phyloP scores from a whole-genome alignment of 2,888 invertebrate species.

The Erebia epiphron region DNA sequence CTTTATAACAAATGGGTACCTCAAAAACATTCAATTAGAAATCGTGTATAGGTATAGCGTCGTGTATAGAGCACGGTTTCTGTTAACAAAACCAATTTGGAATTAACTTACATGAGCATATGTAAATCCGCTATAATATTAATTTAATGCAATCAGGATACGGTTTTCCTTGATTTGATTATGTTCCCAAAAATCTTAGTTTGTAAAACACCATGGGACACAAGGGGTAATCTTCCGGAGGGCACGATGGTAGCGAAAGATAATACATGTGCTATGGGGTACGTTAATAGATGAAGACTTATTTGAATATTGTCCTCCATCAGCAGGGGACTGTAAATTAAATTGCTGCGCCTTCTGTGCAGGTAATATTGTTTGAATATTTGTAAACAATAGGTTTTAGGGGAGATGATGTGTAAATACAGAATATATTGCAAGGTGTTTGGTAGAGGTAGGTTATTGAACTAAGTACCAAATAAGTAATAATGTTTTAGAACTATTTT shows the following conservation, averaged over 20 bases:
- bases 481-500: no score
- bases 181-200: slow-evolving; percentile 46
- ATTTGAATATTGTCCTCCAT: slow-evolving; percentile 79
- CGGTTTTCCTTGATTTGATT: slow-evolving; percentile 40
- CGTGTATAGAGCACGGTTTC: neutral
- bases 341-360: slow-evolving; percentile 67
- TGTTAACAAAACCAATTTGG: neutral
- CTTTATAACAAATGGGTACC: neutral
- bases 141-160: slow-evolving; percentile 37
- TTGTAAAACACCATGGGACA: slow-evolving; percentile 40
- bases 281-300: slow-evolving; percentile 79
- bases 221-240: slow-evolving; percentile 53
- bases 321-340: slow-evolving; percentile 76
- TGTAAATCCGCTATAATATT: slow-evolving; percentile 23
- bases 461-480: no score
- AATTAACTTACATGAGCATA: neutral
- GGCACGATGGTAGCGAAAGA: slow-evolving; percentile 71
- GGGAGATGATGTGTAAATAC: slow-evolving; percentile 15
- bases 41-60: no score
- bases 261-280: slow-evolving; percentile 76
- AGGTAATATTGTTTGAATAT: slow-evolving; percentile 51
- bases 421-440: neutral
- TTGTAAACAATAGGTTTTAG: slow-evolving; percentile 37
- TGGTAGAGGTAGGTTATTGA: neutral
- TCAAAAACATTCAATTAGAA: neutral